Evolutionary conservation across 2,888 invertebrate genomes (phyloP).

Genomic region (Drosophila phalerata): DNA sequence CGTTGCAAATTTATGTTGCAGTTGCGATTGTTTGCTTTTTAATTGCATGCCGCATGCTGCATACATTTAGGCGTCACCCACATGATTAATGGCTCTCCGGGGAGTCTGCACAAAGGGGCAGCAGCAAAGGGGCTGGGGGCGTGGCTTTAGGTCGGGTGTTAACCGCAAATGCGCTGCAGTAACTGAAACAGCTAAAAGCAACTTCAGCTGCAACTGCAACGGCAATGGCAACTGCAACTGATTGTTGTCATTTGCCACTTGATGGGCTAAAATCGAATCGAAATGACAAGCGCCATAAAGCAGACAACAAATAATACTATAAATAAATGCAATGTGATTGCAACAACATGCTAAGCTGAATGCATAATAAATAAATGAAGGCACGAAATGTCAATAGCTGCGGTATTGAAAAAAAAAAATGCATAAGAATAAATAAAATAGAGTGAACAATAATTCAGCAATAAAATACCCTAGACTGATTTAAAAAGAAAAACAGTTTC

Average conservation of each 20-base stretch:
- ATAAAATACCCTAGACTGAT: neutral
- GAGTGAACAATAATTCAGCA: neutral
- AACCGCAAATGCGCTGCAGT: conserved; percentile 64
- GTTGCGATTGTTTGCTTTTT: conserved; percentile 61
- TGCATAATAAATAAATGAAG: conserved; percentile 42
- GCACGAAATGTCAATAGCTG: conserved; percentile 2
- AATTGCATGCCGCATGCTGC: conserved; percentile 65
- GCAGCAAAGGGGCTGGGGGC: neutral
- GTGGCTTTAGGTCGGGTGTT: conserved; percentile 10
- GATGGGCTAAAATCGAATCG: conserved; percentile 66
- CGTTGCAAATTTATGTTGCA: conserved; percentile 64
- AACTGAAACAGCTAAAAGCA: conserved; percentile 19
- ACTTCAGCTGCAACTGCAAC: conserved; percentile 1
- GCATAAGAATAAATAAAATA: conserved; percentile 6
- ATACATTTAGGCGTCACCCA: conserved; percentile 68
- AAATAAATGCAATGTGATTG: conserved; percentile 33
- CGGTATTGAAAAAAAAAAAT: neutral
- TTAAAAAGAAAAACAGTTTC: neutral
- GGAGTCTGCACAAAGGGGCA: conserved; percentile 13
- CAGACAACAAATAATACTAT: conserved; percentile 24
- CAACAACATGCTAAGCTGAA: conserved; percentile 10
- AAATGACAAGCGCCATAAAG: conserved; percentile 47
- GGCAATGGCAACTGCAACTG: conserved; percentile 33
- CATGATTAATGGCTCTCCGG: conserved; percentile 71
- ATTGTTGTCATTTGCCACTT: conserved; percentile 78